Conservation (phyloP, 2,888 invertebrate genomes). For the Brenthis hecate region DNA sequence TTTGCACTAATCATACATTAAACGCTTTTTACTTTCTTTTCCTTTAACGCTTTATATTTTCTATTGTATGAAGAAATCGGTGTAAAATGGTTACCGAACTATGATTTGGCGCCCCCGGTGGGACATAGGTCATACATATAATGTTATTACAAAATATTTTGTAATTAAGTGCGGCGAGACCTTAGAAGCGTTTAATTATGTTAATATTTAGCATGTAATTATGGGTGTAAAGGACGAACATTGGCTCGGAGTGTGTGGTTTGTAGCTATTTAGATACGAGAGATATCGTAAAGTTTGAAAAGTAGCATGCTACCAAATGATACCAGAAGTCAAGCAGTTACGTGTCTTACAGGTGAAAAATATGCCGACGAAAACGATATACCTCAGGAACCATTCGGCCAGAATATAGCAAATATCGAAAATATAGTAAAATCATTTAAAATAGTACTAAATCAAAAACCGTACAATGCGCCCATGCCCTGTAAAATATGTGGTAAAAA, state of each 20-base stretch:
- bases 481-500: slow-evolving; percentile 85
- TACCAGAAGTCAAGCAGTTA: slow-evolving; percentile 59
- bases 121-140: slow-evolving; percentile 65
- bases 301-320: slow-evolving; percentile 42
- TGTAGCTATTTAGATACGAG: slow-evolving; percentile 28
- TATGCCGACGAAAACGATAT: slow-evolving; percentile 75
- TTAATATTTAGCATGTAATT: slow-evolving; percentile 53
- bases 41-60: slow-evolving; percentile 59
- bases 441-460: slow-evolving; percentile 59
- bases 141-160: slow-evolving; percentile 30
- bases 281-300: slow-evolving; percentile 30
- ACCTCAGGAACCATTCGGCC: slow-evolving; percentile 65
- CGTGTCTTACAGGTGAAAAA: slow-evolving; percentile 76
- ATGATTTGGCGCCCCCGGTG: slow-evolving; percentile 79
- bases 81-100: slow-evolving; percentile 60
- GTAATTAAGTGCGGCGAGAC: slow-evolving; percentile 17
- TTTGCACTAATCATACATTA: slow-evolving; percentile 60
- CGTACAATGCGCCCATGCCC: slow-evolving; percentile 71
- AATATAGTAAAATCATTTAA: slow-evolving; percentile 69
- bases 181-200: slow-evolving; percentile 28
- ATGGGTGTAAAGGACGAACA: slow-evolving; percentile 40
- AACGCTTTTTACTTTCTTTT: slow-evolving; percentile 60
- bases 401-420: slow-evolving; percentile 65
- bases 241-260: slow-evolving; percentile 40
- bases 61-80: slow-evolving; percentile 73